These are phyloP conservation scores for Steromphala cineraria DNA, from an alignment of 2,888 invertebrate genomes.

Conservation along the genomic window DNA sequence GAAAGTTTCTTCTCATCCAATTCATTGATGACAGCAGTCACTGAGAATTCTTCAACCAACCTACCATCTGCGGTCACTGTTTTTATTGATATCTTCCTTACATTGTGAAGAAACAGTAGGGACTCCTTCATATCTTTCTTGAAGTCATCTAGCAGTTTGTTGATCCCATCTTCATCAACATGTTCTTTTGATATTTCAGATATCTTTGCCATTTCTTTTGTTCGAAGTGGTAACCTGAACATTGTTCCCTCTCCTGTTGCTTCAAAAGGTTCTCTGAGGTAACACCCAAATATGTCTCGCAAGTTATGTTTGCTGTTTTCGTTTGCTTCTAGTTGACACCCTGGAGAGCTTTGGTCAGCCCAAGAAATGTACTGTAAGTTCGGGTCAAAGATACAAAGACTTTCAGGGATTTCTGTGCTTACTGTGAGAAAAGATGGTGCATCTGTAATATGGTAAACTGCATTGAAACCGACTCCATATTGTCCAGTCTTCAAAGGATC, in stretches of 20 bases:
- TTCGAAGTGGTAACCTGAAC: constrained; percentile 60
- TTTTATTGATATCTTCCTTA: constrained; percentile 48
- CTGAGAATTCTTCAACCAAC: constrained; percentile 31
- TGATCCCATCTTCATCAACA: background rate
- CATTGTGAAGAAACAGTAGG: constrained; percentile 63
- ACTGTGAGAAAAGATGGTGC: constrained; percentile 67
- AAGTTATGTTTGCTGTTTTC: background rate
- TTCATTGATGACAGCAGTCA: constrained; percentile 22
- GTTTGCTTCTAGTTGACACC: constrained; percentile 30
- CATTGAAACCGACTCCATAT: constrained; percentile 73
- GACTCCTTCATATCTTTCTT: constrained; percentile 20
- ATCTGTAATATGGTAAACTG: constrained; percentile 72
- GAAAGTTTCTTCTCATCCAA: constrained; percentile 13
- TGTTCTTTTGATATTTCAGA: constrained; percentile 44
- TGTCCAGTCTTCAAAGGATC: constrained; percentile 70
- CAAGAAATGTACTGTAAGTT: constrained; percentile 45
- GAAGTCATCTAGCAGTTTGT: background rate
- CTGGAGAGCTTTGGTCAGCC: constrained; percentile 43
- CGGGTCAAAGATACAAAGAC: constrained; percentile 59
- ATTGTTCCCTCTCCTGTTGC: constrained; percentile 40
- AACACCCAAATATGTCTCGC: constrained; percentile 25
- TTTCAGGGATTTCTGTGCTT: constrained; percentile 41
- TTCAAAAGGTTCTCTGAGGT: background rate
- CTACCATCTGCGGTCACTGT: constrained; percentile 30
- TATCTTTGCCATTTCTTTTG: constrained; percentile 44